Evolutionary conservation across 2,888 invertebrate species (phyloP).

Genomic region (Geophilus truncorum): DNA sequence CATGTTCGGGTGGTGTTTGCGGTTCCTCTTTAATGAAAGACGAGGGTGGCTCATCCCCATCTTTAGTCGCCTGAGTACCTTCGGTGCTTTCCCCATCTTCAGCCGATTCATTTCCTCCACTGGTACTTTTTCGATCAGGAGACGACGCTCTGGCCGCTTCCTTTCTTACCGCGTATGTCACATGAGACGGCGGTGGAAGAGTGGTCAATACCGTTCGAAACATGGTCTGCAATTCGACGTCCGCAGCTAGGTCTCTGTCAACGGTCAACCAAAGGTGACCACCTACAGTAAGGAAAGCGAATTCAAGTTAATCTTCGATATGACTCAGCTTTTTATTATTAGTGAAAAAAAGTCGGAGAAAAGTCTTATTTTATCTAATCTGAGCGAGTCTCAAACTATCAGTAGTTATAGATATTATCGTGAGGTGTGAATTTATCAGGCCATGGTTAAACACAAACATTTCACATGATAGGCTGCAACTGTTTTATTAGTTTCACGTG

Average conservation of each 20-base stretch:
- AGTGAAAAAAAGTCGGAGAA: not conserved
- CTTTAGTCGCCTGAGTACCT: not conserved
- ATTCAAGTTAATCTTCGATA: not conserved
- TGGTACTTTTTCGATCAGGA: not conserved
- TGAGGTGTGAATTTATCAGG: not conserved
- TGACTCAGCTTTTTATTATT: not conserved
- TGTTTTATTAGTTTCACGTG: not conserved
- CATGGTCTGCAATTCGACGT: conserved; percentile 18
- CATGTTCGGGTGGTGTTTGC: not conserved
- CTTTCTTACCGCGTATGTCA: not conserved
- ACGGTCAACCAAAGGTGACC: conserved; percentile 32
- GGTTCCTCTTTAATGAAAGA: conserved; percentile 25
- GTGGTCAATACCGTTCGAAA: conserved; percentile 3
- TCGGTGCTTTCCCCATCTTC: not conserved
- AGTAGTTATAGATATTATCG: not conserved
- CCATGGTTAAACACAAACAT: not conserved
- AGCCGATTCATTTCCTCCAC: not conserved
- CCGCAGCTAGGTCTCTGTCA: conserved; percentile 13
- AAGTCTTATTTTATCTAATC: not conserved
- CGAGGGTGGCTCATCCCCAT: not conserved
- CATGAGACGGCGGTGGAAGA: not conserved
- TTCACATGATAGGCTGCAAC: not conserved
- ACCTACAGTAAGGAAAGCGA: not conserved
- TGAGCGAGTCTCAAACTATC: not conserved
- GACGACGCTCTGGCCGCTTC: not conserved